Evolutionary conservation across 2,113 vertebrate genomes (phyloP).

Genomic region (Dolichotis patagonum): DNA sequence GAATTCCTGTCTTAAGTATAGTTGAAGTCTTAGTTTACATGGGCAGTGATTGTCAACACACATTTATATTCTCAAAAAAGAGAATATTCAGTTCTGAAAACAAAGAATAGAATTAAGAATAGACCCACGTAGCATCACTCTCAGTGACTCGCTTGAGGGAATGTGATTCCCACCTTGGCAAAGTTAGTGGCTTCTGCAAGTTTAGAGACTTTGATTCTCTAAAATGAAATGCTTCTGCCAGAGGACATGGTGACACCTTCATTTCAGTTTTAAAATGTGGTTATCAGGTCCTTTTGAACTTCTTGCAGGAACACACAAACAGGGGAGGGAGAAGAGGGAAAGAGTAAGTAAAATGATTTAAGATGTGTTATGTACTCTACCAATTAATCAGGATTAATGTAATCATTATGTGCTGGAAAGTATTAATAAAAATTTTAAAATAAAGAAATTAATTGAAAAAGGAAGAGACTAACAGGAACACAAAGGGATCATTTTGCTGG

Average conservation of each 20-base stretch:
- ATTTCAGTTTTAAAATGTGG: neutral
- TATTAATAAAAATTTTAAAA: neutral
- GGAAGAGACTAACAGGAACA: neutral
- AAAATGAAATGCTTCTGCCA: neutral
- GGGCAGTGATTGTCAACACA: neutral
- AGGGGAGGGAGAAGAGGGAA: neutral
- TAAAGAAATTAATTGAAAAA: neutral
- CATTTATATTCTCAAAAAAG: neutral
- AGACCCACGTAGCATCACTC: neutral
- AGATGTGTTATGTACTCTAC: neutral
- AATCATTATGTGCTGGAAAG: neutral
- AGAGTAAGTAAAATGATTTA: neutral
- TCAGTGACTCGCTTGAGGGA: neutral
- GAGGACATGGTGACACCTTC: neutral
- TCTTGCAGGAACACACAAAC: neutral
- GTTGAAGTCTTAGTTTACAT: neutral
- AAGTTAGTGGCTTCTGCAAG: neutral
- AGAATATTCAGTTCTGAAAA: neutral
- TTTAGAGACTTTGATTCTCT: neutral
- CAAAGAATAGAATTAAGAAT: neutral
- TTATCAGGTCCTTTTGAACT: neutral
- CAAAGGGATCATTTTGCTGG: neutral
- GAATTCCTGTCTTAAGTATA: neutral
- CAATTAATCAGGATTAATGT: neutral
- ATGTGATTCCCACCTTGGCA: neutral